Conservation (phyloP, 2,888 invertebrate genomes). For the Xestia ashworthii region DNA sequence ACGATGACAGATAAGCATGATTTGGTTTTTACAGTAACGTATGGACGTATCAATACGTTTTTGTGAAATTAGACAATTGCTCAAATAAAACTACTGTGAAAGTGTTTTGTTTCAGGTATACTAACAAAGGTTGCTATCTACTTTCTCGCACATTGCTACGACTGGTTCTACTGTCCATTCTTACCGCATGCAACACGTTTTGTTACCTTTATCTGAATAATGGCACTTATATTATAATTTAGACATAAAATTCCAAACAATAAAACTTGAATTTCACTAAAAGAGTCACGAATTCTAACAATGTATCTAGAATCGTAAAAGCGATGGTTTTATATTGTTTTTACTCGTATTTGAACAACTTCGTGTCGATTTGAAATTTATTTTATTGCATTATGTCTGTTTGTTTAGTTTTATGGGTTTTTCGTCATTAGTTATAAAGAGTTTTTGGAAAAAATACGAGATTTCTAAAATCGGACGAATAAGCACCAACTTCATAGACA, state of each 20-base stretch:
- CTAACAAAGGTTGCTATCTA: background rate
- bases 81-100: background rate
- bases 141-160: background rate
- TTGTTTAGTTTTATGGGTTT: slow-evolving; percentile 46
- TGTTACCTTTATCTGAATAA: slow-evolving; percentile 44
- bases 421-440: slow-evolving; percentile 17
- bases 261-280: slow-evolving; percentile 61
- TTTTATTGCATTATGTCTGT: slow-evolving; percentile 46
- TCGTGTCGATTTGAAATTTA: slow-evolving; percentile 61
- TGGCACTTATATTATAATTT: slow-evolving; percentile 60
- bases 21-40: too few species aligned
- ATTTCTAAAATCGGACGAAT: background rate
- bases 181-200: background rate
- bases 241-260: slow-evolving; percentile 63
- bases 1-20: too few species aligned
- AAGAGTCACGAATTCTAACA: slow-evolving; percentile 55
- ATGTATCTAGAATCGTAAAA: slow-evolving; percentile 51
- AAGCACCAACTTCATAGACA: background rate
- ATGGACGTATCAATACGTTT: background rate
- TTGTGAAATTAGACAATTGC: background rate
- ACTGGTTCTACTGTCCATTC: slow-evolving; percentile 26
- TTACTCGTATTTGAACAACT: slow-evolving; percentile 44
- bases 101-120: background rate
- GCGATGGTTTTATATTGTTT: slow-evolving; percentile 51
- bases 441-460: background rate